phyloP scores from a whole-genome alignment of 2,888 invertebrate genomes.

The Timema podura region DNA sequence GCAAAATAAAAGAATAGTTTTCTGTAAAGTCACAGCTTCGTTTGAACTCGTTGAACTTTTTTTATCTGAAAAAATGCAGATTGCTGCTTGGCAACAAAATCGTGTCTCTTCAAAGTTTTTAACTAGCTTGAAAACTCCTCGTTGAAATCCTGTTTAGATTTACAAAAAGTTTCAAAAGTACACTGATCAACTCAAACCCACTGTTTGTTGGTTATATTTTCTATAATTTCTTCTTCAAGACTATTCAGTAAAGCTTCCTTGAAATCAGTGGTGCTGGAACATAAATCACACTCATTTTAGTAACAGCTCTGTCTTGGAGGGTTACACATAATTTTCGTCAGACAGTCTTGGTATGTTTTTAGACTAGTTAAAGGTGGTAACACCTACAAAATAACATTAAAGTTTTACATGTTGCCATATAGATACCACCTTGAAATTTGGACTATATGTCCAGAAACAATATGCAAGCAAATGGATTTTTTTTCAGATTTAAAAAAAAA shows the following conservation, averaged over 20 bases:
- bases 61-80: neutral
- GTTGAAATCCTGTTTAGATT: neutral
- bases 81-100: slow-evolving; percentile 13
- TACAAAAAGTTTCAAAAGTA: slow-evolving; percentile 9
- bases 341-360: slow-evolving; percentile 1
- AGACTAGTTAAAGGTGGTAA: too few species aligned
- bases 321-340: neutral
- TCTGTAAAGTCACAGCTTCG: neutral
- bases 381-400: too few species aligned
- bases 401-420: too few species aligned
- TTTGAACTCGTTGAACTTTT: neutral
- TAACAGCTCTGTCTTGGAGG: neutral
- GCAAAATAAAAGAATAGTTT: slow-evolving; percentile 11
- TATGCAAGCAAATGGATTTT: too few species aligned
- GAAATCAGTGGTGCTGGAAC: neutral
- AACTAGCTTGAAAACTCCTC: neutral
- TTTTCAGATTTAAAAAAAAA: too few species aligned
- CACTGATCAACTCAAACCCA: slow-evolving; percentile 5
- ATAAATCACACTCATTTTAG: slow-evolving; percentile 4
- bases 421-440: too few species aligned
- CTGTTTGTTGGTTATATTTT: slow-evolving; percentile 1
- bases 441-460: too few species aligned
- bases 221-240: slow-evolving; percentile 3
- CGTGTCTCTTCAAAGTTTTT: neutral
- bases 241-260: slow-evolving; percentile 1